Percentiles rank a stretch among this genome's conserved stretches.
Conservation (phyloP, 2,113 vertebrate species). For the Microcebus lehilahytsara region DNA sequence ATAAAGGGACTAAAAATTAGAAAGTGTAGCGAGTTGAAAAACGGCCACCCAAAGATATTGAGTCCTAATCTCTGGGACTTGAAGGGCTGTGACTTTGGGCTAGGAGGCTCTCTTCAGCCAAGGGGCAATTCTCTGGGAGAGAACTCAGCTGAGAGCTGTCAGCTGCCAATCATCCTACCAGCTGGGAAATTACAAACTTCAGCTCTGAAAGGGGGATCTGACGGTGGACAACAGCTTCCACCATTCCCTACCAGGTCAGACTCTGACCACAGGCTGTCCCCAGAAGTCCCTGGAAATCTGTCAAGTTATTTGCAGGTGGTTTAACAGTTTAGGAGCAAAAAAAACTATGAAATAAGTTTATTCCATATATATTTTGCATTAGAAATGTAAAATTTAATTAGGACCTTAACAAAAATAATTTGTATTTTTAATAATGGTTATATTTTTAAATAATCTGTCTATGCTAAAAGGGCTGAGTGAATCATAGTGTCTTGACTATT, state of each 20-base stretch:
- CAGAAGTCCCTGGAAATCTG: background rate
- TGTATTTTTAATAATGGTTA: background rate
- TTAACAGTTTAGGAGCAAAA: background rate
- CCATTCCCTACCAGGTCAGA: background rate
- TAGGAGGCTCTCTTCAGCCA: background rate
- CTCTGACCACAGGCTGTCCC: background rate
- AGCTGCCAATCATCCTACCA: background rate
- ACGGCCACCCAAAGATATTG: background rate
- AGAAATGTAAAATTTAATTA: background rate
- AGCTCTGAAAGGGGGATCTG: background rate
- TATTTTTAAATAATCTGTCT: background rate
- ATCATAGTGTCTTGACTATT: background rate
- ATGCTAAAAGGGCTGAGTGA: background rate
- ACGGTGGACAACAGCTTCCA: background rate
- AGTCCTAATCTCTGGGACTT: background rate
- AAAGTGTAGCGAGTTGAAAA: background rate
- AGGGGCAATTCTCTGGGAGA: background rate
- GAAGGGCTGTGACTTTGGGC: background rate
- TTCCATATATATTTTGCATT: background rate
- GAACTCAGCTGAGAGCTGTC: background rate
- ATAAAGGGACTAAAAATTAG: background rate
- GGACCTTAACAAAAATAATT: background rate
- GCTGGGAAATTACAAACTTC: background rate
- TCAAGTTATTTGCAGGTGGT: background rate
- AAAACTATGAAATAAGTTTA: background rate